These are phyloP conservation scores for Notolepis coatsorum DNA, from an alignment of 2,797 vertebrate species.

Conservation along the genomic window DNA sequence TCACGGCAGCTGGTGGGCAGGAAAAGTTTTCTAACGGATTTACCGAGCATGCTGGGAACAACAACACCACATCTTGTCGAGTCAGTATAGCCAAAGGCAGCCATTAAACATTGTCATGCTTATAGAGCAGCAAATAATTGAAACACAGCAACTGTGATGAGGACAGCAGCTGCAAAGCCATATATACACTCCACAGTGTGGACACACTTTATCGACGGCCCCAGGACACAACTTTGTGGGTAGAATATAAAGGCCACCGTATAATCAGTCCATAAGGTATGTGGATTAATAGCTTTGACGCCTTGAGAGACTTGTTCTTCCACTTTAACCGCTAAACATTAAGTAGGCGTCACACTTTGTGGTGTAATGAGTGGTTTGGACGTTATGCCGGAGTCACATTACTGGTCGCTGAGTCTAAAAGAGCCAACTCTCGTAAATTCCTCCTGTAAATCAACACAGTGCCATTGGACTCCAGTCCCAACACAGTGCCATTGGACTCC, in stretches of 20 bases:
- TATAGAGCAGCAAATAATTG: constrained; percentile 46
- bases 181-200: constrained; percentile 17
- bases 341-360: constrained; percentile 12
- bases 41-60: constrained; percentile 29
- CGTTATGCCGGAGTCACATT: constrained; percentile 28
- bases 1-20: neutral
- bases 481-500: too few relatives aligned
- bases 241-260: constrained; percentile 3
- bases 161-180: constrained; percentile 23
- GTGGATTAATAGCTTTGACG: constrained; percentile 12
- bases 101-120: constrained; percentile 53
- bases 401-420: constrained; percentile 31
- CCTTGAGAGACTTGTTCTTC: constrained; percentile 1
- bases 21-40: constrained; percentile 17
- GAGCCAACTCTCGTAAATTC: constrained; percentile 20
- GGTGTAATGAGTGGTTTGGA: constrained; percentile 36
- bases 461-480: neutral
- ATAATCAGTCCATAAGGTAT: constrained; percentile 22
- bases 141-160: constrained; percentile 37
- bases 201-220: constrained; percentile 32
- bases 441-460: constrained; percentile 28
- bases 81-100: constrained; percentile 38
- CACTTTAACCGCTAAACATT: constrained; percentile 27
- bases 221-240: constrained; percentile 34
- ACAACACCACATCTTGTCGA: constrained; percentile 35